phyloP scores from a whole-genome alignment of 2,888 invertebrate species.

The Busseola fusca region DNA sequence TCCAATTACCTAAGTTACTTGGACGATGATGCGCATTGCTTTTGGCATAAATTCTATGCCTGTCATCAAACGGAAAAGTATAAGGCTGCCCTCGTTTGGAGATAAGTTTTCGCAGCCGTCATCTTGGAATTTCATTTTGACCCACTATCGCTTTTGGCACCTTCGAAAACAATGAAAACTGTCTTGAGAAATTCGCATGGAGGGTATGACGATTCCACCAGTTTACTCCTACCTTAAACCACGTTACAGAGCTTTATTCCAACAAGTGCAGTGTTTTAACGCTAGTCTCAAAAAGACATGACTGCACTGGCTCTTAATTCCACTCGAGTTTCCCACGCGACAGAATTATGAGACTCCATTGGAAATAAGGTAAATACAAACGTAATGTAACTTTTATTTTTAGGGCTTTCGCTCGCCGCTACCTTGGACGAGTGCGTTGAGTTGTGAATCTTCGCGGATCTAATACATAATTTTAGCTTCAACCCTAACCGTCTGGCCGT shows the following conservation, averaged over 20 bases:
- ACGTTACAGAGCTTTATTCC: neutral
- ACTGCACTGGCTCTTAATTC: neutral
- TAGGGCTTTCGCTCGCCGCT: slow-evolving; percentile 62
- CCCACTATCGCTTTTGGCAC: neutral
- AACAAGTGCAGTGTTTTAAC: neutral
- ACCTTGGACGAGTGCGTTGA: slow-evolving; percentile 61
- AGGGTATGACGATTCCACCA: too few relatives aligned
- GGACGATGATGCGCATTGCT: neutral
- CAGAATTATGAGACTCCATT: slow-evolving; percentile 4
- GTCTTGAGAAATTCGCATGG: neutral
- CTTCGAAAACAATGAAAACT: neutral
- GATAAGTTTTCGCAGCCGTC: neutral
- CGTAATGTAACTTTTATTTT: slow-evolving; percentile 62
- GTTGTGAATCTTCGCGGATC: slow-evolving; percentile 70
- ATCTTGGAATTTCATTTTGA: neutral
- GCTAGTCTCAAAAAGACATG: neutral
- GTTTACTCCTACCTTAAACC: neutral
- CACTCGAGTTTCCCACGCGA: slow-evolving; percentile 13
- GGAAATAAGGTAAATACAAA: slow-evolving; percentile 41
- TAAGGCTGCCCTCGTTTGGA: neutral
- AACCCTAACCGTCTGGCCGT: slow-evolving; percentile 81
- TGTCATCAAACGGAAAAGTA: neutral
- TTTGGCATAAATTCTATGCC: neutral
- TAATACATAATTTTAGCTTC: slow-evolving; percentile 78
- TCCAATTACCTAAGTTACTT: neutral